Conservation (phyloP, 2,797 vertebrate species). For the Prunella strophiata region DNA sequence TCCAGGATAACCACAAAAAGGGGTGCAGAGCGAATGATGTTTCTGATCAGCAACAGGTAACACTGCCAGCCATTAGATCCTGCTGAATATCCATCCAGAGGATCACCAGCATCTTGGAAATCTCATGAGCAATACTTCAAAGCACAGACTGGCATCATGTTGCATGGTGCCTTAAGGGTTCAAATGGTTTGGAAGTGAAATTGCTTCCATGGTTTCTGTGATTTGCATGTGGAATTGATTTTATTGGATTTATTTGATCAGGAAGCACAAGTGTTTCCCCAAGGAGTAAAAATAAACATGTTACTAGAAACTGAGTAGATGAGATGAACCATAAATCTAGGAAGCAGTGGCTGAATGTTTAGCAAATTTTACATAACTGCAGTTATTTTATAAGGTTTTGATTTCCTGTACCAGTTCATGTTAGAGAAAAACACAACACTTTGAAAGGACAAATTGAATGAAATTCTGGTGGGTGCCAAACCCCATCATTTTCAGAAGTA, state of each 20-base stretch:
- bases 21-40: not conserved
- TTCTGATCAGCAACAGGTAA: not conserved
- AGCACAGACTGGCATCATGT: not conserved
- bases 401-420: not conserved
- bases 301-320: not conserved
- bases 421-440: not conserved
- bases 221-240: constrained; percentile 9
- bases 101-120: not conserved
- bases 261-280: not conserved
- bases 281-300: not conserved
- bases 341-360: not conserved
- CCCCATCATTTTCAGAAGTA: not conserved
- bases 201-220: not conserved
- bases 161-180: not conserved
- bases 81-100: not conserved
- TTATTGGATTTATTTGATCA: constrained; percentile 4
- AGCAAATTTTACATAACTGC: not conserved
- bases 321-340: not conserved
- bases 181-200: not conserved
- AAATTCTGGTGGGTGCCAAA: not conserved
- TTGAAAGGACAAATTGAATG: not conserved
- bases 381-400: not conserved
- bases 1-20: not conserved
- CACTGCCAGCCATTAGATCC: not conserved
- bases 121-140: not conserved